Conservation (phyloP, 2,797 vertebrate species). For the Ctenopoma kingsleyae region DNA sequence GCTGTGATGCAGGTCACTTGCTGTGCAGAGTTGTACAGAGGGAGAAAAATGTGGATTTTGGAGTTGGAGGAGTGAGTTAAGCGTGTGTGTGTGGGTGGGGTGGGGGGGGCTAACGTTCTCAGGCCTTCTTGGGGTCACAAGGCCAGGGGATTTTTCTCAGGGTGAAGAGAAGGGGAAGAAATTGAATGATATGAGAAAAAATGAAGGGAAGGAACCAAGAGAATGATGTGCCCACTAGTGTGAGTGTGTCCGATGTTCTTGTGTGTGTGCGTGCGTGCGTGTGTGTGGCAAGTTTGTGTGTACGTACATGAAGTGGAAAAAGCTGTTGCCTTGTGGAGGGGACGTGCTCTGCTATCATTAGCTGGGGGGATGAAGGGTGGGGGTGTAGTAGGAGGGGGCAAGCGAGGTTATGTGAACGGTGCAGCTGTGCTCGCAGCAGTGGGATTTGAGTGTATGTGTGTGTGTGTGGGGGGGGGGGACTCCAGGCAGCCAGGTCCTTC, state of each 20-base stretch:
- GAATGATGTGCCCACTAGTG: conserved; percentile 65
- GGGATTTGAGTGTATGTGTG: conserved; percentile 82
- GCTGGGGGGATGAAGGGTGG: conserved; percentile 68
- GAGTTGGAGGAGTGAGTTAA: conserved; percentile 47
- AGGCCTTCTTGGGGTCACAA: conserved; percentile 80
- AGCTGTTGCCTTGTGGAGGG: conserved; percentile 85
- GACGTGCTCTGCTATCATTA: conserved; percentile 89
- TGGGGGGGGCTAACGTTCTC: conserved; percentile 63
- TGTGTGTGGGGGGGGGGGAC: conserved; percentile 59
- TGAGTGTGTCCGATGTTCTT: conserved; percentile 35
- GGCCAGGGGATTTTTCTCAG: conserved; percentile 83
- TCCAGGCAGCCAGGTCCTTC: conserved; percentile 80
- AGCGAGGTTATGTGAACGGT: conserved; percentile 89
- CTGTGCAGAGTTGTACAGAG: conserved; percentile 53
- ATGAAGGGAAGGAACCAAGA: conserved; percentile 64
- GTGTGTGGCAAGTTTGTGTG: conserved; percentile 48
- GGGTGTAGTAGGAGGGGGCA: conserved; percentile 76
- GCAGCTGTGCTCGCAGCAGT: conserved; percentile 85
- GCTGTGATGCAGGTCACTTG: conserved; percentile 80
- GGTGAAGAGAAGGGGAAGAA: conserved; percentile 77
- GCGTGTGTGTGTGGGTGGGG: conserved; percentile 35
- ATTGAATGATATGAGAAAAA: conserved; percentile 83
- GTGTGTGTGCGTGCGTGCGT: conserved; percentile 12
- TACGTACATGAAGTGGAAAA: conserved; percentile 86
- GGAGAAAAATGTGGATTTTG: conserved; percentile 58